Conservation (phyloP, 2,113 vertebrate genomes). For the Grammomys dolichurus region DNA sequence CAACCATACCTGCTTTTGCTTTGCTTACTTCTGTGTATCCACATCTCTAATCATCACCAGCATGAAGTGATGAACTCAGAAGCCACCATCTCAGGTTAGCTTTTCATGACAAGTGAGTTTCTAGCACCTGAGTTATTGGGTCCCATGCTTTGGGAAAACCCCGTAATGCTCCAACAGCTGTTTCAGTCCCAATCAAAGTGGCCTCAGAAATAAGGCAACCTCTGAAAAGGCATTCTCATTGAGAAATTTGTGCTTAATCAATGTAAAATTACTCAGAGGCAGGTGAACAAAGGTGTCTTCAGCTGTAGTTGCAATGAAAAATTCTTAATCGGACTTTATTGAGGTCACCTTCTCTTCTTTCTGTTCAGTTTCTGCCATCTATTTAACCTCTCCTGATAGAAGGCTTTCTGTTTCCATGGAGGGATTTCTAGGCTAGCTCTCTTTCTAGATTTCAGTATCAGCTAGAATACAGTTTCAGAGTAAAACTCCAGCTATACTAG, state of each 20-base stretch:
- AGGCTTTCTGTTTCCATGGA: slow-evolving; percentile 6
- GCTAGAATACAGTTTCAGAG: slow-evolving; percentile 92
- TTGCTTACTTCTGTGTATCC: not conserved
- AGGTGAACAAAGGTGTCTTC: not conserved
- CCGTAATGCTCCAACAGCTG: not conserved
- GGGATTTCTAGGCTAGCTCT: slow-evolving; percentile 89
- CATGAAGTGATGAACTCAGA: not conserved
- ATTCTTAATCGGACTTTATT: not conserved
- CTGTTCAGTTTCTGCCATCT: slow-evolving; percentile 87
- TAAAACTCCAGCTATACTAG: slow-evolving; percentile 88
- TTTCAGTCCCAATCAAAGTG: not conserved
- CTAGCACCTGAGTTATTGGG: not conserved
- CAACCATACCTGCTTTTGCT: not conserved
- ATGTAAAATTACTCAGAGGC: not conserved
- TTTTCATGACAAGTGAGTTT: not conserved
- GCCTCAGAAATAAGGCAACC: not conserved
- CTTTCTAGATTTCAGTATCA: slow-evolving; percentile 91
- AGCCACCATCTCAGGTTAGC: not conserved
- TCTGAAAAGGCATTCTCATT: not conserved
- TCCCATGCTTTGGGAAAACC: not conserved
- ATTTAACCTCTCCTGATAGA: slow-evolving; percentile 73
- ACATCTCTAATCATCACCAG: not conserved
- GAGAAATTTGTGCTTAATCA: not conserved
- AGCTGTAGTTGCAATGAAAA: not conserved
- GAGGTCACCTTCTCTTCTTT: slow-evolving; percentile 84